Conservation (phyloP, 2,888 invertebrate genomes). For the Seira ritae region DNA sequence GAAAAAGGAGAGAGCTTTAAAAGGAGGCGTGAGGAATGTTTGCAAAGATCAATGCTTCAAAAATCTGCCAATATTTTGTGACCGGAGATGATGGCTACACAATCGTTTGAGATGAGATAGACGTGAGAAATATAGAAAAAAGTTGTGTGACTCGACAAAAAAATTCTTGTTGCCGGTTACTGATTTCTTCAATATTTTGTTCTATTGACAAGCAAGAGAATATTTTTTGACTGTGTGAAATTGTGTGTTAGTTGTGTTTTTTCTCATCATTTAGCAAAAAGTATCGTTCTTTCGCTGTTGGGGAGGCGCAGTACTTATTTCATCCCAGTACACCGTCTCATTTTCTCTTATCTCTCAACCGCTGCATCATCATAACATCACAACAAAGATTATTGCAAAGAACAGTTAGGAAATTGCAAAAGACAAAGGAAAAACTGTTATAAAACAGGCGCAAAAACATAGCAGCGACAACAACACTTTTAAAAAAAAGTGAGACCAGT, state of each 20-base stretch:
- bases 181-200: neutral
- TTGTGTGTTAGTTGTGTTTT: neutral
- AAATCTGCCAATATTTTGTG: too few relatives aligned
- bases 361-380: neutral
- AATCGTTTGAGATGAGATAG: neutral
- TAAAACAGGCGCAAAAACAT: neutral
- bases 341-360: slow-evolving; percentile 5
- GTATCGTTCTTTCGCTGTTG: neutral
- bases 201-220: neutral
- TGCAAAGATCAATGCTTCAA: too few relatives aligned
- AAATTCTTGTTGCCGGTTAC: neutral
- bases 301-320: too few relatives aligned
- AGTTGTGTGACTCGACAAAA: slow-evolving; percentile 7
- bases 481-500: too few relatives aligned
- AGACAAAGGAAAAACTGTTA: neutral
- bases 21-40: too few relatives aligned
- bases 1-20: too few relatives aligned
- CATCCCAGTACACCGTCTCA: neutral
- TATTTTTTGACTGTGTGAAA: neutral
- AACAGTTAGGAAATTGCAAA: neutral
- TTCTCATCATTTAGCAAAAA: slow-evolving; percentile 1
- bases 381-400: neutral
- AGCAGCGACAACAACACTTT: neutral
- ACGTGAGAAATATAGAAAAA: slow-evolving; percentile 5
- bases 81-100: too few relatives aligned